Conservation (phyloP, 2,113 vertebrate species). For the Emydocephalus ijimae region DNA sequence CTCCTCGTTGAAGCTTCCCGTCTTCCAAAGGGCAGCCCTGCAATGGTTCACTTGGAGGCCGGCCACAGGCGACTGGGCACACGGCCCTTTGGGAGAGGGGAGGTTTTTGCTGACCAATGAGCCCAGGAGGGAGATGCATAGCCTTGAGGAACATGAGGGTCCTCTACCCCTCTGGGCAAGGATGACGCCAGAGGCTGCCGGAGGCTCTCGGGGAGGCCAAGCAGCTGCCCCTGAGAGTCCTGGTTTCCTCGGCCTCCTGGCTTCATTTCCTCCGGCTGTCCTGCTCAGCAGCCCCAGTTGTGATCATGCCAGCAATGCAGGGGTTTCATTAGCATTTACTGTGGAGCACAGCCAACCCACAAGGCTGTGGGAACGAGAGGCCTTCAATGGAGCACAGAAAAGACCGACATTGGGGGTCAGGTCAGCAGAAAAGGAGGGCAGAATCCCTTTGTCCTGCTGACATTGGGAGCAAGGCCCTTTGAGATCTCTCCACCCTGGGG, state of each 20-base stretch:
- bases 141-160: neutral
- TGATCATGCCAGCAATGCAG: neutral
- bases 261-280: neutral
- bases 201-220: neutral
- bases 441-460: neutral
- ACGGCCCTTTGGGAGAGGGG: neutral
- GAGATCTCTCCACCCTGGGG: conserved; percentile 23
- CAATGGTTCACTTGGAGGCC: neutral
- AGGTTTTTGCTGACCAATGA: neutral
- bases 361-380: neutral
- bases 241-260: neutral
- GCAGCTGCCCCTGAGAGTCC: neutral
- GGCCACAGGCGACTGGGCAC: neutral
- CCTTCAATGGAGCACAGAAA: neutral
- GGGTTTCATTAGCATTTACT: neutral
- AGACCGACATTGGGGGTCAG: neutral
- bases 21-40: neutral
- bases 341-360: neutral
- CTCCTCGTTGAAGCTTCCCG: neutral
- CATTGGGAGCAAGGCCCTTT: neutral
- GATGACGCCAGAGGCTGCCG: neutral
- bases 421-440: neutral
- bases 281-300: accelerated
- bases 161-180: neutral
- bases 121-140: neutral